phyloP scores from a whole-genome alignment of 37 sponge, comb jelly and placozoan genomes.

The Ephydatia muelleri region DNA sequence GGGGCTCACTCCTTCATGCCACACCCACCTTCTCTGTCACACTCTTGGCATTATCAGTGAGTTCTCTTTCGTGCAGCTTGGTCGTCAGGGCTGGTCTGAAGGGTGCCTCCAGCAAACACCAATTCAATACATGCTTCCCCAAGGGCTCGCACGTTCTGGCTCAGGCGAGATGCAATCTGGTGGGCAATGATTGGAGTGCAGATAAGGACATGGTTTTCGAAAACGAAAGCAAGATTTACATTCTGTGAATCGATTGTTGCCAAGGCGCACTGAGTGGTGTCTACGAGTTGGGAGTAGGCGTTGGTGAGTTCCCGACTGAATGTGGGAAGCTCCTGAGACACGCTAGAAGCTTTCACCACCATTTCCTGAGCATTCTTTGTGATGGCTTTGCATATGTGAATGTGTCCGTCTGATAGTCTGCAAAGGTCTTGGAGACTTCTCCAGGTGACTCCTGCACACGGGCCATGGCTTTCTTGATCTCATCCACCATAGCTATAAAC shows the following conservation, averaged over 20 bases:
- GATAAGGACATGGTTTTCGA: not conserved
- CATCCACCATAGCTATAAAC: constrained; percentile 67
- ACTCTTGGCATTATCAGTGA: constrained; percentile 61
- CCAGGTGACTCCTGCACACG: constrained; percentile 32
- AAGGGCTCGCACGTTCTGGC: constrained; percentile 51
- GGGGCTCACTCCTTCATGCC: not conserved
- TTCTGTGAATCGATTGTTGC: constrained; percentile 59
- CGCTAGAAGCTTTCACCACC: constrained; percentile 34
- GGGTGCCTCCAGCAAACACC: constrained; percentile 41
- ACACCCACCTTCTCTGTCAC: constrained; percentile 82
- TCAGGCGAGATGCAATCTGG: constrained; percentile 33
- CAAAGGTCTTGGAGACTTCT: constrained; percentile 53
- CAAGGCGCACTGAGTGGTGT: constrained; percentile 68
- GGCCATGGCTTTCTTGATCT: constrained; percentile 57
- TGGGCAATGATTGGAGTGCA: not conserved
- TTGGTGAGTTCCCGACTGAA: constrained; percentile 44
- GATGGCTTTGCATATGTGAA: constrained; percentile 37
- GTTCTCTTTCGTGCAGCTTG: constrained; percentile 52
- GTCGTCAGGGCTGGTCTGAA: constrained; percentile 81
- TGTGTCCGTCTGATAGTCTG: constrained; percentile 76
- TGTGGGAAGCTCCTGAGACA: constrained; percentile 28
- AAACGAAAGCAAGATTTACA: not conserved
- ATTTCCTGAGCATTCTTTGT: constrained; percentile 75
- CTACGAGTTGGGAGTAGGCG: constrained; percentile 59
- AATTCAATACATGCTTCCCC: constrained; percentile 79